Conservation (phyloP, 64 coral and sea anemone genomes). For the Porites lutea region DNA sequence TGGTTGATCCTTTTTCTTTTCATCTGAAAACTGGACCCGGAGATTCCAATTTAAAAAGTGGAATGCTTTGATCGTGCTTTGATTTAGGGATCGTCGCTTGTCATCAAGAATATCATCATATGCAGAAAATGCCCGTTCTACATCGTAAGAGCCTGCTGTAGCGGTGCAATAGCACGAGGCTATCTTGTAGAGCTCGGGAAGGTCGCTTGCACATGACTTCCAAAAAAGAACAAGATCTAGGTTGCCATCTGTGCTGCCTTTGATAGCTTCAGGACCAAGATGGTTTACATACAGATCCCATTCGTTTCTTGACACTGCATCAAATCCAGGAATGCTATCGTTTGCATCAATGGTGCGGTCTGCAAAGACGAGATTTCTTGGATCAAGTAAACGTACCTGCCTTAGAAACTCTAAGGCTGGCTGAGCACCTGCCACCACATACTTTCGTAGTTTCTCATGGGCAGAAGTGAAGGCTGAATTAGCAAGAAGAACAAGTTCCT, state of each 20-base stretch:
- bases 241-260: neutral
- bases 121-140: slow-evolving; percentile 63
- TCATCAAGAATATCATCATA: slow-evolving; percentile 49
- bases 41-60: slow-evolving; percentile 70
- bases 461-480: slow-evolving; percentile 47
- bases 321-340: slow-evolving; percentile 58
- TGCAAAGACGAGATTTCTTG: slow-evolving; percentile 15
- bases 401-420: slow-evolving; percentile 52
- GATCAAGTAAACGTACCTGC: slow-evolving; percentile 31
- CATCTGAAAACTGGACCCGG: slow-evolving; percentile 14
- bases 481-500: too few species aligned
- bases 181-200: slow-evolving; percentile 49
- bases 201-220: slow-evolving; percentile 30
- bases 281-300: slow-evolving; percentile 44
- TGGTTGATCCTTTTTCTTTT: slow-evolving; percentile 9
- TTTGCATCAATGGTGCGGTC: neutral
- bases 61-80: slow-evolving; percentile 51
- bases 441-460: slow-evolving; percentile 32
- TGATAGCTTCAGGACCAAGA: slow-evolving; percentile 31
- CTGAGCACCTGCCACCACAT: slow-evolving; percentile 61
- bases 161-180: too few species aligned
- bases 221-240: slow-evolving; percentile 46
- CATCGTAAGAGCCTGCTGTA: slow-evolving; percentile 51
- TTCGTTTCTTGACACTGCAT: slow-evolving; percentile 32
- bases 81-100: slow-evolving; percentile 44